These are phyloP conservation scores for Ceriagrion tenellum DNA, from an alignment of 2,888 invertebrate species.

Conservation along the genomic window DNA sequence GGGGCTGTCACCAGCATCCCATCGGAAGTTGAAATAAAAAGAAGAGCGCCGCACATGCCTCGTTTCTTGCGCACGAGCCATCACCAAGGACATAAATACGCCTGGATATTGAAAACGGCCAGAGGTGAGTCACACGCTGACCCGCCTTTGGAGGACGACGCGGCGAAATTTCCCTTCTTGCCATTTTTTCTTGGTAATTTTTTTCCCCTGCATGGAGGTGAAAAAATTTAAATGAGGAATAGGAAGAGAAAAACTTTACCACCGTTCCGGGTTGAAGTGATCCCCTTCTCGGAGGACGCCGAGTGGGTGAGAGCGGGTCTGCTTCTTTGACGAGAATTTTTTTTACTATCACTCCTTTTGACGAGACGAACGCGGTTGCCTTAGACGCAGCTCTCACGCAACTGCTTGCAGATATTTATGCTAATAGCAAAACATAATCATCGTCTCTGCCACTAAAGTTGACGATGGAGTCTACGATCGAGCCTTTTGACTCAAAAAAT, in stretches of 20 bases:
- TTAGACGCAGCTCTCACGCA: too few species aligned
- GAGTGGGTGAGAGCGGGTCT: neutral
- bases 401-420: too few species aligned
- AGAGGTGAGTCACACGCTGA: conserved; percentile 25
- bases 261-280: neutral
- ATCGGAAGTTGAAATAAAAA: neutral
- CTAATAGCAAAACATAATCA: too few species aligned
- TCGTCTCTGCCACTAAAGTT: too few species aligned
- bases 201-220: neutral
- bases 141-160: neutral
- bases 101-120: neutral
- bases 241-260: neutral
- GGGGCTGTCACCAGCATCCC: neutral
- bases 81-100: conserved; percentile 9
- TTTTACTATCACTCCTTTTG: neutral
- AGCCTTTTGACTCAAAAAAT: too few species aligned
- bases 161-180: conserved; percentile 47
- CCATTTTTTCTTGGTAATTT: neutral
- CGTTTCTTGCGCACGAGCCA: conserved; percentile 20
- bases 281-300: neutral
- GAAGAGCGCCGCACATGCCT: neutral
- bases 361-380: neutral
- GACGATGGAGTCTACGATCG: too few species aligned
- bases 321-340: neutral
- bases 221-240: conserved; percentile 24